Evolutionary conservation across 2,888 invertebrate species (phyloP).

Genomic region (Ennomos fuscantarius): DNA sequence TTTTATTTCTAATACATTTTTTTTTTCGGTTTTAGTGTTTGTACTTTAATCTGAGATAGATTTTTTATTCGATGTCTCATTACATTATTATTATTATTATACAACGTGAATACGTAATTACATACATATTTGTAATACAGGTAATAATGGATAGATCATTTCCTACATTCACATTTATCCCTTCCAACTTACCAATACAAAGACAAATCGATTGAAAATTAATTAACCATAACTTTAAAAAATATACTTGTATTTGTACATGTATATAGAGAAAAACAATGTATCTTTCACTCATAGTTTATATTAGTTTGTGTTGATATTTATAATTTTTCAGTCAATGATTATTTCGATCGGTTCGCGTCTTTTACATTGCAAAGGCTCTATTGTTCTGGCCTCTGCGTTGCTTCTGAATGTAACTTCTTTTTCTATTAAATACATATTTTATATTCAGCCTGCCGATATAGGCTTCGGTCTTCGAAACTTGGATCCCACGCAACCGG

Average conservation of each 20-base stretch:
- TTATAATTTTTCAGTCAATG: background rate
- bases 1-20: background rate
- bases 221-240: too few species aligned
- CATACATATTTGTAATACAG: background rate
- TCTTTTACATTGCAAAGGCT: constrained; percentile 31
- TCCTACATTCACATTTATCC: constrained; percentile 5
- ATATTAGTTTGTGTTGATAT: too few species aligned
- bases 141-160: constrained; percentile 3
- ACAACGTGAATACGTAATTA: too few species aligned
- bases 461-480: constrained; percentile 77
- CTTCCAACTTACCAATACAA: background rate
- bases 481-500: constrained; percentile 73
- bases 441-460: constrained; percentile 75
- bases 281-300: too few species aligned
- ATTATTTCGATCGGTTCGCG: constrained; percentile 24
- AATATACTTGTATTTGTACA: too few species aligned
- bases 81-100: background rate
- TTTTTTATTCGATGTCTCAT: constrained; percentile 3
- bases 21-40: background rate
- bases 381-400: constrained; percentile 48
- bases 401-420: constrained; percentile 35
- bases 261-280: too few species aligned
- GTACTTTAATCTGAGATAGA: constrained; percentile 12
- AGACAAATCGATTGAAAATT: constrained; percentile 21
- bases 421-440: constrained; percentile 48